phyloP scores from a whole-genome alignment of 2,113 vertebrate species.

The Malurus melanocephalus region DNA sequence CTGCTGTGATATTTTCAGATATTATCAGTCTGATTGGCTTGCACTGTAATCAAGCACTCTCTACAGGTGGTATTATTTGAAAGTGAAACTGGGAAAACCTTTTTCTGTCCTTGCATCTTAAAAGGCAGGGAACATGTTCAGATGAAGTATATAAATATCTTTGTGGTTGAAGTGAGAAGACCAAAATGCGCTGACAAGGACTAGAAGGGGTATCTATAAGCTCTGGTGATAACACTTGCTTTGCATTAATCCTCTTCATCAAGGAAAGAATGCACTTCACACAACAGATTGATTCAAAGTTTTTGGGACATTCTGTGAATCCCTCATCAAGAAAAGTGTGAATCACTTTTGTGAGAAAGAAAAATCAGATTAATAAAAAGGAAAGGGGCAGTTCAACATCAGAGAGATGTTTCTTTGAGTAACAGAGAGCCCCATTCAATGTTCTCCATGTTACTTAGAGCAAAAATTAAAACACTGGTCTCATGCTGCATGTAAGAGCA shows the following conservation, averaged over 20 bases:
- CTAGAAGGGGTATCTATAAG: not conserved
- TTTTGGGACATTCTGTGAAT: not conserved
- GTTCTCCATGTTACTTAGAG: not conserved
- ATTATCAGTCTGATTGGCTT: not conserved
- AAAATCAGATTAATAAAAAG: not conserved
- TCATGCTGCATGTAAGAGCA: not conserved
- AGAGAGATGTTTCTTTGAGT: not conserved
- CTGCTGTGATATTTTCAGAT: not conserved
- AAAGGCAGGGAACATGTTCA: not conserved
- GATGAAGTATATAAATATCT: not conserved
- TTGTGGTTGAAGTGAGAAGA: not conserved
- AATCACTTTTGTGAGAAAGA: not conserved
- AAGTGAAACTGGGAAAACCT: not conserved
- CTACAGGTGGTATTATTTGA: not conserved
- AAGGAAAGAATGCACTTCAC: not conserved
- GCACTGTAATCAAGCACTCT: not conserved
- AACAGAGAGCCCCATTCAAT: not conserved
- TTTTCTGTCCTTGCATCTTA: not conserved
- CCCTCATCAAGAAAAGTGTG: not conserved
- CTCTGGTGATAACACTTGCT: not conserved
- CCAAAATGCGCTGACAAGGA: not conserved
- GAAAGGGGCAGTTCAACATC: not conserved
- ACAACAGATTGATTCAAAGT: not conserved
- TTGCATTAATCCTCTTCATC: not conserved
- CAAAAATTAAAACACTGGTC: not conserved